These are phyloP conservation scores for Tinea trinotella DNA, from an alignment of 2,888 invertebrate genomes.

Conservation along the genomic window DNA sequence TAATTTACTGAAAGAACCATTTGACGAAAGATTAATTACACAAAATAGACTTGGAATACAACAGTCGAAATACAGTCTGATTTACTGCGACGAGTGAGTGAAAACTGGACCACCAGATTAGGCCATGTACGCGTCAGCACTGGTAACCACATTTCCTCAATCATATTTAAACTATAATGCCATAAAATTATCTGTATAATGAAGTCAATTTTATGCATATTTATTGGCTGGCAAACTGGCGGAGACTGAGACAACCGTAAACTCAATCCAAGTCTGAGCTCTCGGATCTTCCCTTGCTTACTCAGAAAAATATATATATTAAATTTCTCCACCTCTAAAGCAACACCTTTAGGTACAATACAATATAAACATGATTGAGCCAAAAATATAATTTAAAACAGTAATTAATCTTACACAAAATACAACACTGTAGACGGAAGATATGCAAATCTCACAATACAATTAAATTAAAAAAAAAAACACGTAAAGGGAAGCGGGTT, in stretches of 20 bases:
- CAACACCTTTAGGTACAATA: no score
- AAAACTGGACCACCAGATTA: not conserved
- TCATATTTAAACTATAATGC: not conserved
- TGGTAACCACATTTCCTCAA: not conserved
- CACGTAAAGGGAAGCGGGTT: not conserved
- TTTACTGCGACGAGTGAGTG: not conserved
- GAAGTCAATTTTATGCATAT: not conserved
- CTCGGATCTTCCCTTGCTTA: no score
- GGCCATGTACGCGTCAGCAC: not conserved
- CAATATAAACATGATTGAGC: not conserved
- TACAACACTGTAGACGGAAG: not conserved
- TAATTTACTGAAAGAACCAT: not conserved
- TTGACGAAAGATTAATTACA: not conserved
- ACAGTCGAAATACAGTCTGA: not conserved
- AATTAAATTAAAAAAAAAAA: slow-evolving; percentile 5
- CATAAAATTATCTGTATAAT: not conserved
- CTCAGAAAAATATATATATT: no score
- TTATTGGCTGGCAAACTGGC: no score
- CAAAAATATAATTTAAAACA: not conserved
- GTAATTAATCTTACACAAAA: not conserved
- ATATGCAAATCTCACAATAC: not conserved
- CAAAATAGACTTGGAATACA: not conserved
- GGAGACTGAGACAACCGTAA: no score
- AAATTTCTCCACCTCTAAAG: no score
- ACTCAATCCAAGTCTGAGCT: no score